phyloP scores from a whole-genome alignment of 1,140 invertebrate genomes.

The Drosophila ogumai region DNA sequence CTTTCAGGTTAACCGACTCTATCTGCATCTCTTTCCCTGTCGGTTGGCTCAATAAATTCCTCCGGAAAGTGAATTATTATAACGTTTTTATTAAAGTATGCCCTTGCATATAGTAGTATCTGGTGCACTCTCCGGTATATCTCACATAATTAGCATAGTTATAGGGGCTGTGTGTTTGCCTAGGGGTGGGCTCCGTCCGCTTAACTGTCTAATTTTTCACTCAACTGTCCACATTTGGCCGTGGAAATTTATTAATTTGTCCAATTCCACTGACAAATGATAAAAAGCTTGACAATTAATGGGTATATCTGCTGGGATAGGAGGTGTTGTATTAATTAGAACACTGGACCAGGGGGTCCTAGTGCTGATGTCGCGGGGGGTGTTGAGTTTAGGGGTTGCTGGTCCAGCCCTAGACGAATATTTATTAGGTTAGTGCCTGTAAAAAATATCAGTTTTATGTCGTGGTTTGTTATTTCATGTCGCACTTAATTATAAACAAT shows the following conservation, averaged over 20 bases:
- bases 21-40: slow-evolving; percentile 13
- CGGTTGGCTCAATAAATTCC: slow-evolving; percentile 72
- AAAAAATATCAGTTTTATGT: slow-evolving; percentile 29
- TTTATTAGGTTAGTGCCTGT: slow-evolving; percentile 16
- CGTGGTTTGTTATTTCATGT: slow-evolving; percentile 33
- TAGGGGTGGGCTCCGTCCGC: slow-evolving; percentile 26
- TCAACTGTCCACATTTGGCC: slow-evolving; percentile 77
- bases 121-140: slow-evolving; percentile 34
- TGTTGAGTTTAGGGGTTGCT: slow-evolving; percentile 36
- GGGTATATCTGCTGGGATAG: slow-evolving; percentile 31
- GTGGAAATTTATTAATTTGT: slow-evolving; percentile 81
- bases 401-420: slow-evolving; percentile 8
- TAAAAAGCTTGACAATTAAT: slow-evolving; percentile 79
- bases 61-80: slow-evolving; percentile 76
- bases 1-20: slow-evolving; percentile 67
- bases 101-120: slow-evolving; percentile 16
- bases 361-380: background rate
- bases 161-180: slow-evolving; percentile 52
- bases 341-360: slow-evolving; percentile 34
- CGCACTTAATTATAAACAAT: slow-evolving; percentile 37
- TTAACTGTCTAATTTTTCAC: slow-evolving; percentile 79
- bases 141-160: slow-evolving; percentile 79
- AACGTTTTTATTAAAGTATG: slow-evolving; percentile 79
- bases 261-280: slow-evolving; percentile 79
- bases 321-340: slow-evolving; percentile 80